These are phyloP conservation scores for Psittacula derbiana DNA, from an alignment of 2,797 vertebrate genomes.

Conservation along the genomic window DNA sequence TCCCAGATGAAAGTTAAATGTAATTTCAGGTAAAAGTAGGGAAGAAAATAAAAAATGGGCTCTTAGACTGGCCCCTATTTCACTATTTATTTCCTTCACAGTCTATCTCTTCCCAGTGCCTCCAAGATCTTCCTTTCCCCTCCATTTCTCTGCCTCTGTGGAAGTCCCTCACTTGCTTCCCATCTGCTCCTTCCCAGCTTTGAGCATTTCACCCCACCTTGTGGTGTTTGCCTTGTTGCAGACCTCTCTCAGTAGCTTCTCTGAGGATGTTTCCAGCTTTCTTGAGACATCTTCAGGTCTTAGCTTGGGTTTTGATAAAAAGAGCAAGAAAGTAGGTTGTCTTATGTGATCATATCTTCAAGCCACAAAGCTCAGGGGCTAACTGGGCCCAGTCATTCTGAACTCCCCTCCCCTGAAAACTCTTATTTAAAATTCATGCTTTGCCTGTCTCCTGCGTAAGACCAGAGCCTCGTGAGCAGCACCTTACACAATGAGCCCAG, in stretches of 20 bases:
- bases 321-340: neutral
- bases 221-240: neutral
- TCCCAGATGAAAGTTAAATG: neutral
- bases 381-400: neutral
- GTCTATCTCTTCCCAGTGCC: neutral
- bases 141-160: neutral
- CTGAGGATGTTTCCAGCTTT: neutral
- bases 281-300: neutral
- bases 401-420: neutral
- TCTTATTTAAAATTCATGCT: neutral
- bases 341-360: neutral
- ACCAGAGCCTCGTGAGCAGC: neutral
- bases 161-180: neutral
- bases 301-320: neutral
- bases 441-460: neutral
- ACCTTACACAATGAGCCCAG: neutral
- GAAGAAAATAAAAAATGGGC: neutral
- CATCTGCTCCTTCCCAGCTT: neutral
- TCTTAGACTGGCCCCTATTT: neutral
- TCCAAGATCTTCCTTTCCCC: neutral
- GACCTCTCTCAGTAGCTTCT: neutral
- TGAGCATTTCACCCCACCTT: neutral
- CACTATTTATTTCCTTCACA: neutral
- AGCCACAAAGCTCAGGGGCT: neutral
- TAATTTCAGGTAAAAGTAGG: neutral